Percentiles rank a stretch among this genome's conserved stretches.
phyloP scores from a whole-genome alignment of 2,113 vertebrate species.

The Muntiacus muntjak region DNA sequence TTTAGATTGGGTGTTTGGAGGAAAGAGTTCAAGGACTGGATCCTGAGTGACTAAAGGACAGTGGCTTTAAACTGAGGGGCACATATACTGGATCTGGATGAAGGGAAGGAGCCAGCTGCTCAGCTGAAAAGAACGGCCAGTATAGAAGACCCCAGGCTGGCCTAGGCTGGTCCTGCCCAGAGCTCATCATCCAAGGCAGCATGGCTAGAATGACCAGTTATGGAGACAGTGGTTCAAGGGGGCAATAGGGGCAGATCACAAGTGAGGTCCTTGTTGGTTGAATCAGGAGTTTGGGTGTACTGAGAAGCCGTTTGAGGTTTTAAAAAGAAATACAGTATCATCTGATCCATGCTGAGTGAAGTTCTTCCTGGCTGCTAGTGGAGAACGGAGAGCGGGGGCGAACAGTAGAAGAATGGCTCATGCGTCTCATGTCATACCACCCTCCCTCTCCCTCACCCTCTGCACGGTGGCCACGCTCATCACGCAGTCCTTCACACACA shows the following conservation, averaged over 20 bases:
- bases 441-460: neutral
- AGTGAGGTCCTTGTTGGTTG: neutral
- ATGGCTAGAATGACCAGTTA: neutral
- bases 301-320: neutral
- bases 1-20: neutral
- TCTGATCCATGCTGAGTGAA: neutral
- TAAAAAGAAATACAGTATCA: neutral
- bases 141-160: neutral
- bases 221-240: neutral
- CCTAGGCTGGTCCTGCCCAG: neutral
- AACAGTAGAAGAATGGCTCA: neutral
- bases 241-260: neutral
- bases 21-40: neutral
- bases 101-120: neutral
- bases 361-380: neutral
- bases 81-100: neutral
- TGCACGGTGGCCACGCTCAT: neutral
- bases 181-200: neutral
- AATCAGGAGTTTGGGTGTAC: neutral
- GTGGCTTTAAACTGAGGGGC: neutral
- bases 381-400: neutral
- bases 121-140: neutral
- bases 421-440: accelerated
- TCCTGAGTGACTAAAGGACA: neutral
- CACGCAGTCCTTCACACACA: neutral